Evolutionary conservation across 2,888 invertebrate species (phyloP), one percentile per base, ranked within the genome.

Genomic region (Steromphala cineraria): DNA sequence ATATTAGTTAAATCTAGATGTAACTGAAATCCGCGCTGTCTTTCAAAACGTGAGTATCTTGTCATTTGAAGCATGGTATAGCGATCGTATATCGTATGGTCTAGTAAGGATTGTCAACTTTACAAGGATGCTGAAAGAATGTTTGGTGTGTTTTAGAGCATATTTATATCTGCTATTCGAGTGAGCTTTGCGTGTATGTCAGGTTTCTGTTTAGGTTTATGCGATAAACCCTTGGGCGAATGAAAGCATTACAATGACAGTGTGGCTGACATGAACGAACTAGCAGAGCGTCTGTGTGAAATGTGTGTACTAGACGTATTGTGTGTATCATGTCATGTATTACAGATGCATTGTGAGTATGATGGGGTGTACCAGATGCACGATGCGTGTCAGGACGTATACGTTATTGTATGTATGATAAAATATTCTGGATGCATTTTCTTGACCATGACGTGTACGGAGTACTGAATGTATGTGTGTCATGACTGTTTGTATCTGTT

Each of bases 381-480:
- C n/a, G 10, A 46, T 76, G 55, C 55, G 36, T 76, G 76, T 76
- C 55, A 46, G 53, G 36, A 53, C 55, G 76, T 76, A 53, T 76
- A 46, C 55, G 76, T 55, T 24, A 40, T 24, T 76, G 76, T 28
- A 53, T 55, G 76, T 31, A 28, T 76, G 76, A 21, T 36, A 7
- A 36, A n/a, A n/a, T 7, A 7, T 36, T 36, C 2, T 36, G 36
- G 2, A 53, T 55, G 28, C n/a, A 17, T 76, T 24, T n/a, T n/a
- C n/a, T n/a, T n/a, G n/a, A n/a, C n/a, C n/a, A n/a, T n/a, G n/a
- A n/a, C 2, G 24, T 24, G 67, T 46, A 46, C 10, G 5, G 46
- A 1, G 46, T 46, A 13, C 13, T 10, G 1, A 5, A 46, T 46
- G 46, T 46, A 46, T 4, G 46, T 46, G 46, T 46, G 10, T 46